Evolutionary conservation across 2,797 vertebrate genomes (phyloP), one percentile per base, ranked within the genome.

Genomic region (Rhinichthys osculus): DNA sequence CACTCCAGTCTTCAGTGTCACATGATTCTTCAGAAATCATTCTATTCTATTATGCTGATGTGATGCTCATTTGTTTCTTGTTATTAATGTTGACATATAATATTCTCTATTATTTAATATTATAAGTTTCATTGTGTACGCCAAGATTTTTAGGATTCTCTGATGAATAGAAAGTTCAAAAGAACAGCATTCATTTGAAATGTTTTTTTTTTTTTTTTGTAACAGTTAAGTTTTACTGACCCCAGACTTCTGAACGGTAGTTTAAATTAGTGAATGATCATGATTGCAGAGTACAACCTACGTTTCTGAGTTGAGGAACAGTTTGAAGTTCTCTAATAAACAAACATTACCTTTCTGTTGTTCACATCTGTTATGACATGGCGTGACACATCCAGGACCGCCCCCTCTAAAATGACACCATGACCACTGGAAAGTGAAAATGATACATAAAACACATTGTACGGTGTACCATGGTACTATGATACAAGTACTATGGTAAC

Each of bases 391-490:
- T 97, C 96, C 17, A 95, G 69, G 50, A 98, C 90, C 0, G 91
- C 92, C 42, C 97, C 97, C 73, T 98, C 96, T 13, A 98, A 85
- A 50, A 98, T 93, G 9, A 96, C 86, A 0, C 97, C 97, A 0
- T 85, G 81, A 1, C 97, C 97, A 42, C 97, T 97, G 92, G 4
- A 40, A 54, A 82, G 30, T 6, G 30, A 77, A 82, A 52, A 62
- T 27, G 6, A 42, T n/a, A 54, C n/a, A 19, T 52, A 72, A 27
- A 14, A n/a, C 42, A 76, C 19, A 16, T 6, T 38, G 38, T 38
- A 38, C 38, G 30, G 38, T 47, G 44, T 47, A 47, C 44, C 14
- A 47, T 47, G 44, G 44, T 14, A 47, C 4, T 4, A 50, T 17
- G 14, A 50, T 17, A 71, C 27, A 73, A 73, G 7, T 30, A 47